Evolutionary conservation across 35 echinoderm and acorn worm genomes (phyloP).

Genomic region (Lytechinus pictus): DNA sequence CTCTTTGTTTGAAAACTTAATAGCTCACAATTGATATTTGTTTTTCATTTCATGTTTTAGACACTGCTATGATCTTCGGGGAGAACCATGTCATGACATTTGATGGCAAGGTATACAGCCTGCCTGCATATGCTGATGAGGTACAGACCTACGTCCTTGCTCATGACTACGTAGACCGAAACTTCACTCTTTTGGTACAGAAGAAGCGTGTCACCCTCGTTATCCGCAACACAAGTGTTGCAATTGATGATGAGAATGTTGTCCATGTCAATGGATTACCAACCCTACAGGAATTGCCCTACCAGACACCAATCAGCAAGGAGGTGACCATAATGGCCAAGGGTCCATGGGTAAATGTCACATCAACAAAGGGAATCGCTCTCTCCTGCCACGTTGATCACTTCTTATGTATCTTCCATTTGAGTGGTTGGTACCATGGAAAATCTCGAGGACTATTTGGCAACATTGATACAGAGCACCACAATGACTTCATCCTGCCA

Average conservation of each 20-base stretch:
- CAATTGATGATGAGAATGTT: conserved; percentile 52
- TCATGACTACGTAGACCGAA: conserved; percentile 87
- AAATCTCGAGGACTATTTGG: conserved; percentile 95
- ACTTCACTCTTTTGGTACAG: conserved; percentile 85
- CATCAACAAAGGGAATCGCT: conserved; percentile 76
- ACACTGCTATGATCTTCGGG: conserved; percentile 82
- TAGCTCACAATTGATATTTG: no score
- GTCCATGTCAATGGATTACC: conserved; percentile 71
- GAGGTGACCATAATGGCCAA: conserved; percentile 68
- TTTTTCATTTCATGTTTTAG: neutral
- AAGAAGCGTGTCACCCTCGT: conserved; percentile 69
- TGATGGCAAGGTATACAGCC: conserved; percentile 75
- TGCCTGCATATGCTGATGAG: conserved; percentile 58
- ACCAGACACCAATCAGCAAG: conserved; percentile 57
- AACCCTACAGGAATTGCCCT: conserved; percentile 66
- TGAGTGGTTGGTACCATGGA: conserved; percentile 92
- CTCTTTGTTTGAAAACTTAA: no score
- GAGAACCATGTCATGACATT: conserved; percentile 80
- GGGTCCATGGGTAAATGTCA: conserved; percentile 86
- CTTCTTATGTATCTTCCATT: conserved; percentile 73
- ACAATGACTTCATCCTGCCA: conserved; percentile 69
- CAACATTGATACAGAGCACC: conserved; percentile 68
- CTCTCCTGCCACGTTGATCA: conserved; percentile 66
- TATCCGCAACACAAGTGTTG: conserved; percentile 42
- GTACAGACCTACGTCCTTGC: conserved; percentile 87